Evolutionary conservation across 1,140 invertebrate species (phyloP), one percentile per base, ranked within the genome.

Genomic region (Planococcus citri): DNA sequence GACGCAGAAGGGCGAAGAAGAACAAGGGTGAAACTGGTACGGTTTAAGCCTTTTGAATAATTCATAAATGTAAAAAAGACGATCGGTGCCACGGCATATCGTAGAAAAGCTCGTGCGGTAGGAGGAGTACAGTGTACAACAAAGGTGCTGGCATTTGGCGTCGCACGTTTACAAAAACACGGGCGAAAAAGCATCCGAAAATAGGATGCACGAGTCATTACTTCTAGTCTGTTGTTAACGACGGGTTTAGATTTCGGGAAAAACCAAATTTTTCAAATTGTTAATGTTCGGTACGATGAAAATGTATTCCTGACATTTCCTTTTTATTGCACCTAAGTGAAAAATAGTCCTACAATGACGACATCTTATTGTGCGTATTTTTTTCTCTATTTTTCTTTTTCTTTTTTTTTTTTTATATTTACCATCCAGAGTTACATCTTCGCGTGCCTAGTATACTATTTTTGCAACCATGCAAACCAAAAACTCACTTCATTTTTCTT

Each of bases 51-150:
- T 64, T 64, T 64, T 64, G 60, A 64, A 64, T 64, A 64, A 64
- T 64, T 64, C 60, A 64, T 64, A 64, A 64, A 64, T 64, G 60
- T 64, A 64, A 64, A 64, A 64, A 64, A 64, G 60, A 64, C 60
- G 60, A 64, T 64, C 60, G 60, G 60, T 64, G 60, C 60, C 60
- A 64, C 60, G 60, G 60, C 25, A 64, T 22, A 64, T 64, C 22
- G 60, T 64, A 27, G 21, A 17, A 22, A 58, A 22, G 21, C 51
- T 20, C 6, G 3, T 1, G 60, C 25, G 60, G 25, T 24, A 22
- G 21, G 21, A 58, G 51, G 51, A 58, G 51, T n/a, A 6, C 17
- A n/a, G n/a, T n/a, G n/a, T 25, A 64, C 60, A 64, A 64, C 60
- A 64, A 64, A 64, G 60, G 60, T 64, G 60, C 60, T 64, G 60